These are phyloP conservation scores for Gonatopus flavifemur DNA, from an alignment of 1,140 invertebrate species.

Conservation along the genomic window DNA sequence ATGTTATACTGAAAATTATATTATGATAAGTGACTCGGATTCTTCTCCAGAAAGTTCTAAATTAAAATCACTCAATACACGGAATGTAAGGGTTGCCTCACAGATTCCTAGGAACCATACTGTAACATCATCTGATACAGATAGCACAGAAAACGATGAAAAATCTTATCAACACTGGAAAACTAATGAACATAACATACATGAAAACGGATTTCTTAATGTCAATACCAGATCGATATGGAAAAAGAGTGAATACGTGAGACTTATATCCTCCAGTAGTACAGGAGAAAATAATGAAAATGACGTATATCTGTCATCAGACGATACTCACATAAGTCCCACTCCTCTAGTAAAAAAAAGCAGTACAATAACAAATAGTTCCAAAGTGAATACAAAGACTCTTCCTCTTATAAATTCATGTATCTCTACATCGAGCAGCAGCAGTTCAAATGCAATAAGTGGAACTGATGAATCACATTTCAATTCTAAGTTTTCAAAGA, in stretches of 20 bases:
- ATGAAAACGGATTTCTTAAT: too few relatives aligned
- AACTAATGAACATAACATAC: too few relatives aligned
- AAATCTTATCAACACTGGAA: background rate
- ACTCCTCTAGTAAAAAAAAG: too few relatives aligned
- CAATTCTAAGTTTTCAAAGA: background rate
- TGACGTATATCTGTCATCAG: too few relatives aligned
- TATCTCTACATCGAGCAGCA: background rate
- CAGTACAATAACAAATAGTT: background rate
- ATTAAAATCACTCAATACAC: background rate
- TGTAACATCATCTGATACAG: slow-evolving; percentile 15
- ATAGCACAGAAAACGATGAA: background rate
- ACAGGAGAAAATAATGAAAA: too few relatives aligned
- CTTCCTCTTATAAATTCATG: background rate
- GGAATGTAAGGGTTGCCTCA: background rate
- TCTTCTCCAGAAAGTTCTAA: background rate
- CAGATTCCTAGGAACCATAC: background rate
- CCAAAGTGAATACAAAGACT: background rate
- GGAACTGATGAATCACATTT: background rate
- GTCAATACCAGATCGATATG: too few relatives aligned
- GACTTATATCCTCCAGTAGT: too few relatives aligned
- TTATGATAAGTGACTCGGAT: slow-evolving; percentile 32
- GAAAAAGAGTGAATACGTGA: too few relatives aligned
- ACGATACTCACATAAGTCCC: too few relatives aligned
- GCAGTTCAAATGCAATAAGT: background rate
- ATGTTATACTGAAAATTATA: slow-evolving; percentile 3